Base-by-base conservation (phyloP, 2,888 invertebrate species). In the Ectemnius cavifrons region DNA sequence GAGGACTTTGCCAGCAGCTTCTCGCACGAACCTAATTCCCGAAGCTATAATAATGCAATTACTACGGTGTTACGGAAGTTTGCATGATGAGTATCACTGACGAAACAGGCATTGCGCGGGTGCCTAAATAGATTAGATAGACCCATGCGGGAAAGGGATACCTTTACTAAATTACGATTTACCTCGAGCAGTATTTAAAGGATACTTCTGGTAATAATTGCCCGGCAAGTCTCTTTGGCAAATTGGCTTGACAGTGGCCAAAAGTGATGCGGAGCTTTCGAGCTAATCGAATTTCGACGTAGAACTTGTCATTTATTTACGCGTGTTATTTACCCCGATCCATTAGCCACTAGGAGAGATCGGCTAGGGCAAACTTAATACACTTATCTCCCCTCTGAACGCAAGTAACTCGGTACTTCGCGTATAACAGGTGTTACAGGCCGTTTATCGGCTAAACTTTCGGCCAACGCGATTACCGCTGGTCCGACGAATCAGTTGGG, bases 401-500 rank as follows among this genome's bases (percentile, higher is more conserved):
- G 64, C 58, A 67, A 83, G 73, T 75, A 76, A 83, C 71, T 83
- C 83, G 65, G 74, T 63, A 64, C 61, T 69, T 16, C 52, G 72
- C 69, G 80, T 81, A 76, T 75, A 81, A 81, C 83, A 81, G 83
- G 75, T 78, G 83, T 74, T 79, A 83, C 75, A 70, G 75, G 64
- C 73, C 67, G 80, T 79, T 80, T 82, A 86, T 81, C 82, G 82
- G 80, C 52, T 69, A 80, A 85, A 85, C 75, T 85, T 86, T 64
- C 74, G 61, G 78, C 71, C 73, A 84, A 86, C 78, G 74, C 78
- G 78, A 85, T 85, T 85, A 85, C 76, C 77, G 68, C 73, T 82
- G 61, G 68, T 60, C 66, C 61, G 61, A 49, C 45, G 63, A 58
- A 69, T 80, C 74, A 74, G 72, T 71, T 71, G 67, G 70, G 77